Evolutionary conservation across 1,140 invertebrate species (phyloP), one percentile per base, ranked within the genome.

Genomic region (Helicoverpa zea): DNA sequence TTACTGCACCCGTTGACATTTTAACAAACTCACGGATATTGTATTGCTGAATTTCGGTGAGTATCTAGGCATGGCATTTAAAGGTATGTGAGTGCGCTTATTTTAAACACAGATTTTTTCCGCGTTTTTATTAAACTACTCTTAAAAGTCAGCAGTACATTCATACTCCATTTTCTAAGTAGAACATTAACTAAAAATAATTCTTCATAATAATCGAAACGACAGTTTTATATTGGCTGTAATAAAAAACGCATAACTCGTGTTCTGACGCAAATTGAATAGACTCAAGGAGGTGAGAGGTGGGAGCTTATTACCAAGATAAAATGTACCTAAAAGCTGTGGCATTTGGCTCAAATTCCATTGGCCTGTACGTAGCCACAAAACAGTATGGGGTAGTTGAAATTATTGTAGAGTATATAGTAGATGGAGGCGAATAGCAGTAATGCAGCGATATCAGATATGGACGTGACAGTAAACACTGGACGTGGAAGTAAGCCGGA

Each of bases 181-280:
- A 43, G 35, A 43, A 43, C 49, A 72, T 72, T 77, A 58, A 80
- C 79, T 83, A 84, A 68, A 68, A 87, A 88, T 85, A 85, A 86
- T 89, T 86, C 83, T 85, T 86, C 83, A 86, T 88, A 89, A 87
- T 87, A 88, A 90, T 90, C 82, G 85, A 89, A 85, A 88, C 86
- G 88, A 88, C 89, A 88, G 78, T 92, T 91, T 91, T 90, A 93
- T 92, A 89, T 87, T 74, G 85, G 86, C 75, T 83, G 87, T 88
- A 94, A 94, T 94, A 93, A 94, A 94, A 93, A 94, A 94, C 89
- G 88, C 91, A 94, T 94, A 93, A 94, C 91, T 90, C 88, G 86
- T 87, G 66, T 74, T 84, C 86, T 88, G 87, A 75, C 88, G 86
- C 88, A 93, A 93, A 94, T 94, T 93, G 91, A 93, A 94, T 93